Conservation (phyloP, 2,888 invertebrate species). For the Panopea generosa region DNA sequence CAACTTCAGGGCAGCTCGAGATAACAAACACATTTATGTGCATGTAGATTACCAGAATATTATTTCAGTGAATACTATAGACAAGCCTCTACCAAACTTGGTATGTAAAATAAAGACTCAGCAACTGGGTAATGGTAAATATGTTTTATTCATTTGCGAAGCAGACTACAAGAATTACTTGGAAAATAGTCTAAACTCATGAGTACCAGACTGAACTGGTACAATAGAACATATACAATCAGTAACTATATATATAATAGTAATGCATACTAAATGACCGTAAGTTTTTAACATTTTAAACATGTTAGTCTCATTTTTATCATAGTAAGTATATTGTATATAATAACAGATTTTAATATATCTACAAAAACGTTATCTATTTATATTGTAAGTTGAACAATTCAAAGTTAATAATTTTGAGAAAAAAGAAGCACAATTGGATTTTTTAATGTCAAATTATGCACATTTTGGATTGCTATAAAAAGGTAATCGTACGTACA, state of each 20-base stretch:
- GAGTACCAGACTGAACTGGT: constrained; percentile 55
- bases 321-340: constrained; percentile 14
- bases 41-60: too few relatives aligned
- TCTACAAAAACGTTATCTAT: constrained; percentile 12
- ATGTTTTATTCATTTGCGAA: constrained; percentile 67
- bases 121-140: constrained; percentile 67
- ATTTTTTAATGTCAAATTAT: constrained; percentile 24
- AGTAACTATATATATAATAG: constrained; percentile 54
- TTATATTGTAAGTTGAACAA: constrained; percentile 6
- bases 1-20: too few relatives aligned
- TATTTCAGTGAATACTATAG: too few relatives aligned
- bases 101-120: too few relatives aligned
- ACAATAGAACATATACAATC: constrained; percentile 41
- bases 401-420: background rate
- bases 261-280: constrained; percentile 12
- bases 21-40: too few relatives aligned
- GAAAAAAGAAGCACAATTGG: constrained; percentile 14
- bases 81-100: too few relatives aligned
- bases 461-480: constrained; percentile 6
- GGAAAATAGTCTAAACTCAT: constrained; percentile 66
- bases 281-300: background rate
- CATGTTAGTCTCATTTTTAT: constrained; percentile 34
- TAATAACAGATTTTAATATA: too few relatives aligned
- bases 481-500: background rate
- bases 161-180: constrained; percentile 64